phyloP scores from a whole-genome alignment of 2,113 vertebrate genomes.

The Scomber scombrus region DNA sequence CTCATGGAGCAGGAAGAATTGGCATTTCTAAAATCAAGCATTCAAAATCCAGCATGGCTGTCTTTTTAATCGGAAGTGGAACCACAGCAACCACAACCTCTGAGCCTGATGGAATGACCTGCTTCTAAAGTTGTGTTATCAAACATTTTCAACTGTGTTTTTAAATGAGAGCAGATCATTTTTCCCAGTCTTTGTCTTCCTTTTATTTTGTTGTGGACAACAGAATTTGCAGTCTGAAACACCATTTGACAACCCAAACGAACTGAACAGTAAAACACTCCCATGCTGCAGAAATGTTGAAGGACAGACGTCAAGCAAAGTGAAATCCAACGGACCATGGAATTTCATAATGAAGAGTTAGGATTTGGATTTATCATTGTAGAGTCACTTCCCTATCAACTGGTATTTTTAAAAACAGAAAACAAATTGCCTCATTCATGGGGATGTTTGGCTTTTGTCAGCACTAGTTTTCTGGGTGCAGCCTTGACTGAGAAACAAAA shows the following conservation, averaged over 20 bases:
- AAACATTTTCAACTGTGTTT: background rate
- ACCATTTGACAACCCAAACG: background rate
- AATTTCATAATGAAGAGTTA: too few relatives aligned
- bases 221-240: too few relatives aligned
- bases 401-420: too few relatives aligned
- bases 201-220: constrained; percentile 14
- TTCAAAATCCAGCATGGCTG: constrained; percentile 92
- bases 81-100: constrained; percentile 64
- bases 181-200: constrained; percentile 34
- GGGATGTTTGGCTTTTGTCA: too few relatives aligned
- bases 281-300: too few relatives aligned
- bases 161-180: background rate
- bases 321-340: too few relatives aligned
- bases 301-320: too few relatives aligned
- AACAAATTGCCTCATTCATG: too few relatives aligned
- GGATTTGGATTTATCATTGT: too few relatives aligned
- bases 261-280: background rate
- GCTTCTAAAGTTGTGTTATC: constrained; percentile 43
- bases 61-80: constrained; percentile 90
- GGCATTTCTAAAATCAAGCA: constrained; percentile 70
- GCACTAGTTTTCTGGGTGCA: too few relatives aligned
- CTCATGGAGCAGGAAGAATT: constrained; percentile 37
- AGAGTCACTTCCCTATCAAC: too few relatives aligned
- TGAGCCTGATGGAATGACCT: constrained; percentile 60
- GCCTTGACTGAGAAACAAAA: too few relatives aligned